These are phyloP conservation scores for Aelia acuminata DNA, from an alignment of 2,888 invertebrate species.

Conservation along the genomic window DNA sequence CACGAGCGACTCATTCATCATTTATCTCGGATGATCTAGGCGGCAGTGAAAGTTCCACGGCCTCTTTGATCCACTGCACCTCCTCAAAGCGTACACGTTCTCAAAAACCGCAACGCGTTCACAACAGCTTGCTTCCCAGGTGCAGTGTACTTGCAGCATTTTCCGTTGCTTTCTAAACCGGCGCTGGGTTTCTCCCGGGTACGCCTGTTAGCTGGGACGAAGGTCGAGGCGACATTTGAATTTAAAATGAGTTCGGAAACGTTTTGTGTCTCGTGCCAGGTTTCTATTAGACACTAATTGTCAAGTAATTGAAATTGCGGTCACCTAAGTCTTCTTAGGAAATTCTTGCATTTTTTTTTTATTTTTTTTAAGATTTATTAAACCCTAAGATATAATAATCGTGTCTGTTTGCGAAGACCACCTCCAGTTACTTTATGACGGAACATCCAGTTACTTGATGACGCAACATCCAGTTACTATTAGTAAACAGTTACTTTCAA, in stretches of 20 bases:
- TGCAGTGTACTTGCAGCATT: background rate
- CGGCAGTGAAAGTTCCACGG: background rate
- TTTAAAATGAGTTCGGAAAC: background rate
- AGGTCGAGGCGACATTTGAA: background rate
- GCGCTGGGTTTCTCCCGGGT: background rate
- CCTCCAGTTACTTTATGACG: no score
- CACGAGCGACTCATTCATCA: background rate
- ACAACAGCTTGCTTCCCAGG: background rate
- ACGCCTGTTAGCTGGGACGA: background rate
- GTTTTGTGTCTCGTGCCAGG: no score
- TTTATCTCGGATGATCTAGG: background rate
- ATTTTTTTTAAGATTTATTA: no score
- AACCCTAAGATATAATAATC: no score
- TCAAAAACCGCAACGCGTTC: background rate
- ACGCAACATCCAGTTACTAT: no score
- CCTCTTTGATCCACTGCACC: background rate
- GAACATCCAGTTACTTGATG: no score
- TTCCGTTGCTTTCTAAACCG: background rate
- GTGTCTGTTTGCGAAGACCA: no score
- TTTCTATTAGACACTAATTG: no score
- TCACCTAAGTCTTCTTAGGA: no score
- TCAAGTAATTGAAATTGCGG: no score
- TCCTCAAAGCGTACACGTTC: background rate
- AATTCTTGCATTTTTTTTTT: no score
- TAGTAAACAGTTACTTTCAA: no score